Base-by-base conservation (phyloP, 2,888 invertebrate genomes). In the Epinotia nisella region DNA sequence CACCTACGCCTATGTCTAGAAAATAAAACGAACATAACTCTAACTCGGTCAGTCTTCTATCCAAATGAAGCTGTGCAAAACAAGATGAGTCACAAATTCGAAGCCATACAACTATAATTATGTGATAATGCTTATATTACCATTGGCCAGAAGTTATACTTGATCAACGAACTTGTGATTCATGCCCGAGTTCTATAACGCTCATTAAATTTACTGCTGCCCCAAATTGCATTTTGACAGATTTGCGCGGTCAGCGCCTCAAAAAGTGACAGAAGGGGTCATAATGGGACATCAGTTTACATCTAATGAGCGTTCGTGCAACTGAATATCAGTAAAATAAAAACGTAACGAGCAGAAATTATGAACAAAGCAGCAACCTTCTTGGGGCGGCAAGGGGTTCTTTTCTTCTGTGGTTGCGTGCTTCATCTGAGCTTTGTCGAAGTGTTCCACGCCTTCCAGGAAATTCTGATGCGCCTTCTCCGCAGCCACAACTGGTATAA, bases 371-470 rank as follows among this genome's bases (percentile, higher is more conserved):
- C 74, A 75, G 73, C 75, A 85, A 96, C 96, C 95, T 96, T 96
- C 95, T 83, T 95, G 94, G 78, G 96, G 95, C 71, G 97, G 97
- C 83, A 97, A 94, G 61, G 95, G 91, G 82, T 96, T 96, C 94
- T 97, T 97, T 92, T 96, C 97, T 81, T 95, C 94, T 10, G 96
- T 96, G 75, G 95, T 94, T 2, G 96, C 94, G 85, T 96, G 96
- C 85, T 96, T 96, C 95, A 96, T 96, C 80, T 95, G 94, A 62
- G 94, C 91, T 92, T 95, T 96, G 93, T 96, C 95, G 84, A 96
- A 96, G 80, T 95, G 95, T 85, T 96, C 96, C 71, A 96, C 96
- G 77, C 96, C 96, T 70, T 95, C 95, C 85, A 96, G 89, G 65
- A 96, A 92, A 82, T 95, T 96, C 89, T 95, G 95, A 84, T 96